phyloP scores from a whole-genome alignment of 2,113 vertebrate genomes.

The Nerophis lumbriciformis region DNA sequence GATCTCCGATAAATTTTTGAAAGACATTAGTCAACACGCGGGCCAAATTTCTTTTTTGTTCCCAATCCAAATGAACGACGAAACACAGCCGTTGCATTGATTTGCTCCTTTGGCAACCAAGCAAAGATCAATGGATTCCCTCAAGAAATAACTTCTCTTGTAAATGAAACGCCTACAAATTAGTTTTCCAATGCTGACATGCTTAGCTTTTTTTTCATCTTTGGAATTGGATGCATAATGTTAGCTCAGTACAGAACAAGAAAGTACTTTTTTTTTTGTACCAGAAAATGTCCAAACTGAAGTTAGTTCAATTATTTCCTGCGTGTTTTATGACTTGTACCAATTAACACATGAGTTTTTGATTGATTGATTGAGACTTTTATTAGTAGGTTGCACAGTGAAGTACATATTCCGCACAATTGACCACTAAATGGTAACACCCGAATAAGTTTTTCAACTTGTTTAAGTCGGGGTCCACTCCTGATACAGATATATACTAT shows the following conservation, averaged over 20 bases:
- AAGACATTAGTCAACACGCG: constrained; percentile 28
- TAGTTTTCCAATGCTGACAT: constrained; percentile 18
- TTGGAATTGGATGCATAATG: background rate
- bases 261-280: background rate
- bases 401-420: too few species aligned
- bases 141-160: constrained; percentile 23
- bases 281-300: background rate
- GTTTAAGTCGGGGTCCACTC: too few species aligned
- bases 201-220: constrained; percentile 1
- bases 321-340: too few species aligned
- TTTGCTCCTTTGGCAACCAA: constrained; percentile 37
- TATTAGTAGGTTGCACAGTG: too few species aligned
- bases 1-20: constrained; percentile 29
- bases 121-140: constrained; percentile 50
- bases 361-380: too few species aligned
- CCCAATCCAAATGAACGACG: constrained; percentile 24
- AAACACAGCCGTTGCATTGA: constrained; percentile 45
- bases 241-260: background rate
- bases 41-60: constrained; percentile 36
- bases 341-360: too few species aligned
- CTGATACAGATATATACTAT: too few species aligned
- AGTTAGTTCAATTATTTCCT: background rate
- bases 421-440: too few species aligned
- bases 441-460: too few species aligned
- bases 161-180: constrained; percentile 32